These are phyloP conservation scores for Trinectes maculatus DNA, from an alignment of 2,113 vertebrate genomes.

Conservation along the genomic window DNA sequence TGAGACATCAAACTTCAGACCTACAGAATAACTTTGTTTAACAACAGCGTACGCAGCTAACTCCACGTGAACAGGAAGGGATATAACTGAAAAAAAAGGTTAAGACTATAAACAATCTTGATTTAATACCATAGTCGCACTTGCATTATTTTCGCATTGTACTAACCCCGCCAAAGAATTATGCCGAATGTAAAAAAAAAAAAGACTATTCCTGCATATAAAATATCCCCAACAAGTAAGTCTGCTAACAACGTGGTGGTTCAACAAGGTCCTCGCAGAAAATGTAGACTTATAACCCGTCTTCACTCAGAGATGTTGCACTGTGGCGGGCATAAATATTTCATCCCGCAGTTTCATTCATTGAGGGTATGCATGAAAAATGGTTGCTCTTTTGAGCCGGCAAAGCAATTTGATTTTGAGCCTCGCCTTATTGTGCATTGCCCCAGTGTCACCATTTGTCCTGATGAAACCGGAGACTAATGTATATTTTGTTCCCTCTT, in stretches of 20 bases:
- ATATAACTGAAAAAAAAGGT: not conserved
- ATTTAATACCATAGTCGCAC: not conserved
- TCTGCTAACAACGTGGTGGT: not conserved
- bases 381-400: conserved; percentile 36
- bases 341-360: conserved; percentile 43
- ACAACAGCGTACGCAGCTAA: not conserved
- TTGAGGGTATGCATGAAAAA: conserved; percentile 13
- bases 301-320: conserved; percentile 38
- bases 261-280: conserved; percentile 1
- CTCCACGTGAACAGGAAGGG: not conserved
- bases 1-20: no score
- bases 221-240: not conserved
- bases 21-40: not conserved
- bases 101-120: not conserved
- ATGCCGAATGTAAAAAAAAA: not conserved
- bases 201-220: not conserved
- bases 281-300: conserved; percentile 10
- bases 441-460: conserved; percentile 21
- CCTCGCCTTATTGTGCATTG: conserved; percentile 19
- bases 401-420: conserved; percentile 32
- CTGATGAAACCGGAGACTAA: conserved; percentile 26
- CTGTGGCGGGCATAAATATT: conserved; percentile 34
- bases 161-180: not conserved
- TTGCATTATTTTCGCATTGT: not conserved
- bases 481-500: conserved; percentile 60